These are phyloP conservation scores for Eucera pruinosa DNA, from an alignment of 2,888 invertebrate genomes.

Conservation along the genomic window DNA sequence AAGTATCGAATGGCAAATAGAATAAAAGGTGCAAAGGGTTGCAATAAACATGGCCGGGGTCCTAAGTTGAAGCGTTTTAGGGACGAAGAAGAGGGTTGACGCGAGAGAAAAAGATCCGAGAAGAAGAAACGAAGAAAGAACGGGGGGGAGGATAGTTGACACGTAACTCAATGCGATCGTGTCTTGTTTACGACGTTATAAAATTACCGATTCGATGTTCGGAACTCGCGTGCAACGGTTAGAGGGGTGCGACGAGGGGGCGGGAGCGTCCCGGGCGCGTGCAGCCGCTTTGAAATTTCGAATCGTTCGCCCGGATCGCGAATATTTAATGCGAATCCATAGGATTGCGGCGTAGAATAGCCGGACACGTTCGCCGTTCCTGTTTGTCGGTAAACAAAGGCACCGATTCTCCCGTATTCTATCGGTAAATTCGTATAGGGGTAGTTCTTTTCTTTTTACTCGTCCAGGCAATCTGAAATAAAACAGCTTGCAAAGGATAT, in stretches of 20 bases:
- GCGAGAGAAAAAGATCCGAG: conserved; percentile 5
- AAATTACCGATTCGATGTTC: conserved; percentile 83
- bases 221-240: conserved; percentile 81
- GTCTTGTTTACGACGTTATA: conserved; percentile 83
- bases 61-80: no score
- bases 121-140: conserved; percentile 24
- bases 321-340: conserved; percentile 43
- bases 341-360: conserved; percentile 37
- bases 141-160: conserved; percentile 70
- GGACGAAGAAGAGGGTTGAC: background rate
- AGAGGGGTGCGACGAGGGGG: conserved; percentile 44
- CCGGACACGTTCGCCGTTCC: background rate
- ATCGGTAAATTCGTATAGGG: background rate
- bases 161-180: conserved; percentile 81
- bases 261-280: conserved; percentile 22
- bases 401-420: background rate
- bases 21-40: background rate
- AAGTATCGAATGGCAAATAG: background rate
- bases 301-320: conserved; percentile 23
- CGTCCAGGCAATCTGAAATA: no score
- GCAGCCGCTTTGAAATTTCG: conserved; percentile 43
- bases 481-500: no score
- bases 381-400: background rate
- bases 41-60: background rate
- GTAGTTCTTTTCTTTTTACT: no score